A percentile compares a stretch with the other conserved stretches of the same genome.
Evolutionary conservation across 2,888 invertebrate genomes (phyloP).

Genomic region (Troides oblongomaculatus): DNA sequence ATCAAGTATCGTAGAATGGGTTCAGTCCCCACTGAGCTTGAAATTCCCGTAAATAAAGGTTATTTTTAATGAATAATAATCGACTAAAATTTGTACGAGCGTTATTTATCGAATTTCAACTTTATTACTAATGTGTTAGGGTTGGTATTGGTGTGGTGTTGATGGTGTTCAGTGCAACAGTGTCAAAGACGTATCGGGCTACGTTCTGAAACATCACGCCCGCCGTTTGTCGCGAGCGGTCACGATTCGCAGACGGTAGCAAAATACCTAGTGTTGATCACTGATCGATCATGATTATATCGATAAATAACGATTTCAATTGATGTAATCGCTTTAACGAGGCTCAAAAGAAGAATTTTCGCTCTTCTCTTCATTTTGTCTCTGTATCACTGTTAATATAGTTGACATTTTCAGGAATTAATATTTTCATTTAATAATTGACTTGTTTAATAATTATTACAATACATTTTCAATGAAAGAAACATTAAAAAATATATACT

Average conservation of each 20-base stretch:
- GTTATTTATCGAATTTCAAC: not conserved
- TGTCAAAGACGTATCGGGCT: slow-evolving; percentile 66
- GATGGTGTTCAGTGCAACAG: slow-evolving; percentile 32
- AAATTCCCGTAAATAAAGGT: slow-evolving; percentile 25
- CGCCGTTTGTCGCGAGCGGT: slow-evolving; percentile 70
- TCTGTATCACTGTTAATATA: too few species aligned
- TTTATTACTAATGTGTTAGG: slow-evolving; percentile 31
- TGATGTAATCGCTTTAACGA: slow-evolving; percentile 40
- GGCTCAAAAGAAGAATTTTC: too few species aligned
- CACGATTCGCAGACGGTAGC: slow-evolving; percentile 73
- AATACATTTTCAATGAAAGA: too few species aligned
- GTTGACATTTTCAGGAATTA: not conserved
- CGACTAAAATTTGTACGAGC: not conserved
- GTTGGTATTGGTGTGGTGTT: slow-evolving; percentile 41
- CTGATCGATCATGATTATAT: slow-evolving; percentile 37
- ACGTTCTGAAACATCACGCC: slow-evolving; percentile 68
- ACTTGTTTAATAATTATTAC: too few species aligned
- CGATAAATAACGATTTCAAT: slow-evolving; percentile 43
- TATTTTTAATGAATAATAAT: not conserved
- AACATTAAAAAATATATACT: too few species aligned
- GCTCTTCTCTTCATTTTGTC: too few species aligned
- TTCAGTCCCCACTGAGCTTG: too few species aligned
- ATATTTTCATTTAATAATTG: too few species aligned
- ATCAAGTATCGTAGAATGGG: too few species aligned
- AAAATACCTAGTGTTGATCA: slow-evolving; percentile 45